These are phyloP conservation scores for Montifringilla adamsi DNA, from an alignment of 2,113 vertebrate genomes.

Conservation along the genomic window DNA sequence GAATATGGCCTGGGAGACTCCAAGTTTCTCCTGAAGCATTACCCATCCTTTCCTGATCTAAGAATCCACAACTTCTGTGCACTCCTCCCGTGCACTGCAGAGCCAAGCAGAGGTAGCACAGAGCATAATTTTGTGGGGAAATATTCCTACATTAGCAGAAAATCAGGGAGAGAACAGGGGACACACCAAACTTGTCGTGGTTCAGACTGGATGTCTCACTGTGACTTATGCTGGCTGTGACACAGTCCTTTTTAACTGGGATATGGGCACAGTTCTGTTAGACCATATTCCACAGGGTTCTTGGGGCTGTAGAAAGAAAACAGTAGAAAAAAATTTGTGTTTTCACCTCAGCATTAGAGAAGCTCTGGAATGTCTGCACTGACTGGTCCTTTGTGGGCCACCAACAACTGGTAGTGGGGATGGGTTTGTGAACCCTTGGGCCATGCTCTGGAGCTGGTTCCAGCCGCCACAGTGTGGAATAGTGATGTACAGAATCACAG, in stretches of 20 bases:
- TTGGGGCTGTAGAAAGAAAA: neutral
- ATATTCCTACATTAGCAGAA: neutral
- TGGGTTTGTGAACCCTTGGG: neutral
- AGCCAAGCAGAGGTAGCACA: neutral
- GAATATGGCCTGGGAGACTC: neutral
- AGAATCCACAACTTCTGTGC: accelerated
- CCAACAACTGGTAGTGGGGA: neutral
- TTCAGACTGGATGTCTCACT: neutral
- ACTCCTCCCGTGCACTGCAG: neutral
- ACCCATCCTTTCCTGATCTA: neutral
- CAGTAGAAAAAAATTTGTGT: neutral
- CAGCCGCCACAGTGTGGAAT: accelerated
- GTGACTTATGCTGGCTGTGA: neutral
- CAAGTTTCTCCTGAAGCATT: neutral
- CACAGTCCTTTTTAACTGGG: neutral
- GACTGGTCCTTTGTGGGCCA: neutral
- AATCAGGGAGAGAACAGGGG: neutral
- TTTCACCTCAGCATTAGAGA: neutral
- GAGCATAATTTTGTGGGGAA: neutral
- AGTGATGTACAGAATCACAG: neutral
- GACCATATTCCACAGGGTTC: neutral
- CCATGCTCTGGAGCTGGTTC: neutral
- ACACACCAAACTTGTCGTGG: neutral
- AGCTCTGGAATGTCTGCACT: neutral
- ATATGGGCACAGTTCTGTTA: neutral